phyloP scores from a whole-genome alignment of 2,888 invertebrate species.

The Lasioglossum marginatum region DNA sequence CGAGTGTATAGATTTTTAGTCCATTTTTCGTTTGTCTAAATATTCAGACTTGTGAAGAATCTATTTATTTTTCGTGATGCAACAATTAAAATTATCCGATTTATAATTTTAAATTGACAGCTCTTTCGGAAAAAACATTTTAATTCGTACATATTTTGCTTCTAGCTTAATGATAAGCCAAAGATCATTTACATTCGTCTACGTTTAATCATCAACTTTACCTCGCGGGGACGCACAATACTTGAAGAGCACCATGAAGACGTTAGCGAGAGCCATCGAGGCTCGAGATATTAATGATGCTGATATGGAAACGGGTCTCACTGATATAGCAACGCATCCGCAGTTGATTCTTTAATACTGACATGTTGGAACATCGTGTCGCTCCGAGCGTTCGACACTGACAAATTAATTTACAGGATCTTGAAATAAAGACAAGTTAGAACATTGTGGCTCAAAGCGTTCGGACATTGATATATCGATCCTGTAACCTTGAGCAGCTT shows the following conservation, averaged over 20 bases:
- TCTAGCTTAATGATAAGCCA: neutral
- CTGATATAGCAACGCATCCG: neutral
- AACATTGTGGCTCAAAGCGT: neutral
- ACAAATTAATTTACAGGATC: conserved; percentile 26
- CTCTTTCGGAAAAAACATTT: neutral
- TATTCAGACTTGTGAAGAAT: neutral
- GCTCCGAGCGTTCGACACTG: neutral
- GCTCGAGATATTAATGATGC: conserved; percentile 24
- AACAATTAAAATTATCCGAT: neutral
- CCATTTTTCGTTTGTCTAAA: neutral
- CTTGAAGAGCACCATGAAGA: conserved; percentile 1
- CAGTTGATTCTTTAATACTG: neutral
- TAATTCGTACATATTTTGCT: neutral
- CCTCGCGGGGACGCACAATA: conserved; percentile 1
- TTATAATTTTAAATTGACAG: neutral
- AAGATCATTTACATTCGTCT: neutral
- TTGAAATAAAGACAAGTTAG: neutral
- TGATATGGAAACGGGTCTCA: conserved; percentile 15
- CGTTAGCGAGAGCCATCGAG: conserved; percentile 4
- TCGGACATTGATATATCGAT: neutral
- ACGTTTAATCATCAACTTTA: neutral
- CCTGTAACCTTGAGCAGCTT: neutral
- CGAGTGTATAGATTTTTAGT: neutral
- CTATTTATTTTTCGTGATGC: neutral
- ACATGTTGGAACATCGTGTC: neutral